A percentile compares a stretch with the other conserved stretches of the same genome.
These are phyloP conservation scores for Branchellion lobata DNA, from an alignment of 2,888 invertebrate species.

Conservation along the genomic window DNA sequence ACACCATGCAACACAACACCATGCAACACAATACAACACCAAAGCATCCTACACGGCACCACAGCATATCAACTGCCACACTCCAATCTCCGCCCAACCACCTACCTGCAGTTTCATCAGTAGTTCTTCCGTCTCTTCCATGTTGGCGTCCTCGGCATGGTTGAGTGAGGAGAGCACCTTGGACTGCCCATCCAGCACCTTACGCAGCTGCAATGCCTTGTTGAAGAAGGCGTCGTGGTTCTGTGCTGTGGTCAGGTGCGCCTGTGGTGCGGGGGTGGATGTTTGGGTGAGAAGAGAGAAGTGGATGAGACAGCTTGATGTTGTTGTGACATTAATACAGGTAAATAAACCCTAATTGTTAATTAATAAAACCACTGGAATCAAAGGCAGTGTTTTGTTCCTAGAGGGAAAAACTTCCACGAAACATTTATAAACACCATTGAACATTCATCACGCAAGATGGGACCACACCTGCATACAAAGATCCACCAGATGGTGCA, in stretches of 20 bases:
- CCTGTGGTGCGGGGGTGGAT: background rate
- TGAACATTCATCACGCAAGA: too few relatives aligned
- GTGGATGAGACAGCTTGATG: too few relatives aligned
- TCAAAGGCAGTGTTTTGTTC: too few relatives aligned
- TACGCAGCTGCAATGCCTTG: slow-evolving; percentile 21
- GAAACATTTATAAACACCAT: too few relatives aligned
- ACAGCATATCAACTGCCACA: too few relatives aligned
- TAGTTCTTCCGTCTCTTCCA: slow-evolving; percentile 28
- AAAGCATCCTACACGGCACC: too few relatives aligned
- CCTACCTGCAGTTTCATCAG: slow-evolving; percentile 32
- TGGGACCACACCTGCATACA: slow-evolving; percentile 43
- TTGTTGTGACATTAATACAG: too few relatives aligned
- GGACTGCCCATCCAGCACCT: background rate
- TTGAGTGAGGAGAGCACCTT: slow-evolving; percentile 16
- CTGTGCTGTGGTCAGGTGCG: slow-evolving; percentile 15
- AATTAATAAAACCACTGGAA: too few relatives aligned
- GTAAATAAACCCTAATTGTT: too few relatives aligned
- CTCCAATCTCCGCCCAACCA: background rate
- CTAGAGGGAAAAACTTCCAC: too few relatives aligned
- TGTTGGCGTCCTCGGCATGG: slow-evolving; percentile 2
- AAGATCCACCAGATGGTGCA: slow-evolving; percentile 31
- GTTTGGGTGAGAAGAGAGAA: background rate
- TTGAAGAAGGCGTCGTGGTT: slow-evolving; percentile 24
- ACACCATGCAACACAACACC: too few relatives aligned
- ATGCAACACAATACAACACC: too few relatives aligned